Conservation (phyloP, 2,797 vertebrate species). For the Carduelis carduelis region DNA sequence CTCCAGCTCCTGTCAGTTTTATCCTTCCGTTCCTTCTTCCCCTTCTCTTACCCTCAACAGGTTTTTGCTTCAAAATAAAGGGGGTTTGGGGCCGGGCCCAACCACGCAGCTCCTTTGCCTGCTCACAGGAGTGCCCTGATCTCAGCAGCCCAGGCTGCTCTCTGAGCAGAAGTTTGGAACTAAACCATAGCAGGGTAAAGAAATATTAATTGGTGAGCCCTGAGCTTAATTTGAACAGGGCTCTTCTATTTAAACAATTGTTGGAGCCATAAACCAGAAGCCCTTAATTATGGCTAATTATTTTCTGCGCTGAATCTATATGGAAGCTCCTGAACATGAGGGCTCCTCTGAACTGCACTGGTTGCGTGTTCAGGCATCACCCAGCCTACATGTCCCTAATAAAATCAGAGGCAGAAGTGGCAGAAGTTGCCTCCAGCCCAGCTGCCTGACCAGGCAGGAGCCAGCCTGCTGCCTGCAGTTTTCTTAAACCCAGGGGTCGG, state of each 20-base stretch:
- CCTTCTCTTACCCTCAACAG: neutral
- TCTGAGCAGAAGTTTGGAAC: neutral
- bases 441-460: neutral
- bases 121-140: accelerated
- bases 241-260: slow-evolving; percentile 51
- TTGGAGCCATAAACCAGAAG: slow-evolving; percentile 60
- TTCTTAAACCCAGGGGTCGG: accelerated
- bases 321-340: slow-evolving; percentile 36
- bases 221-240: slow-evolving; percentile 37
- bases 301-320: slow-evolving; percentile 43
- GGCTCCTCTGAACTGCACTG: slow-evolving; percentile 4
- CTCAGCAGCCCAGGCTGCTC: neutral
- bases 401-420: neutral
- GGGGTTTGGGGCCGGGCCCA: neutral
- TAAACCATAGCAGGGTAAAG: neutral
- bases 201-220: slow-evolving; percentile 4
- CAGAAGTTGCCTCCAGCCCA: neutral
- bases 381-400: neutral
- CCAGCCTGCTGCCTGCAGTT: neutral
- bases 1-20: neutral
- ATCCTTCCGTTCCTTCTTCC: neutral
- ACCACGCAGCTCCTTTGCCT: neutral
- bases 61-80: neutral
- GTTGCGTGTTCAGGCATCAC: slow-evolving; percentile 29
- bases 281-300: slow-evolving; percentile 63